Base-by-base conservation (phyloP, 2,888 invertebrate species). In the Drosophila vallismaia region DNA sequence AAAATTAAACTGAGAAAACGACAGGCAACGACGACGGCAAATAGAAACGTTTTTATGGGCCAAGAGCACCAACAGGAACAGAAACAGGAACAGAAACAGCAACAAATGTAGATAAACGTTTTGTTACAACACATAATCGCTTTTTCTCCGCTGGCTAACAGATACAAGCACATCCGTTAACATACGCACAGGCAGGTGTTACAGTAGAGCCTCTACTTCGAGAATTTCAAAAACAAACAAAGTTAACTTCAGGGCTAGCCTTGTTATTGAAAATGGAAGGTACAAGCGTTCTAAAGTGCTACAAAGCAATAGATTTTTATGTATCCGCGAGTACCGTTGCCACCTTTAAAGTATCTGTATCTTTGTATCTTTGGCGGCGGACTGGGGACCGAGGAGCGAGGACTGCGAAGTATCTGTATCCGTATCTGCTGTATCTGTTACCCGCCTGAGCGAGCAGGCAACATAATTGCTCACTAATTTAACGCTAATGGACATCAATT, bases 401-500 rank as follows among this genome's bases (percentile, higher is more conserved):
- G 19, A 19, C 19, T 19, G 19, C 2, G 19, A 2, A 19, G 19
- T 19, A 19, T 24, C 62, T 49, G 40, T 36, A 33, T 56, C 50
- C 53, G 28, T 44, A 26, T 24, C 45, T 52, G 40, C 14, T 12
- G 54, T 46, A 60, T 48, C 66, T 62, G 38, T 53, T 57, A 63
- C 36, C 48, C 42, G 62, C 56, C 58, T 31, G 58, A 12, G 66
- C 54, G 48, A 59, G 45, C 53, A 38, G 52, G 55, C 53, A 66
- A 54, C 60, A 66, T 82, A 84, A 84, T 86, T 79, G 82, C 77
- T 55, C 74, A 79, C 82, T 82, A 85, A 84, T 86, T 84, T 81
- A 82, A 77, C 87, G 79, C 77, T 84, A 84, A 84, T 87, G 79
- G 82, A 82, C 72, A 57, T 64, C 79, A 87, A 85, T 71, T 66